phyloP scores from a whole-genome alignment of 2,113 vertebrate species.

The Tetraodon nigroviridis region DNA sequence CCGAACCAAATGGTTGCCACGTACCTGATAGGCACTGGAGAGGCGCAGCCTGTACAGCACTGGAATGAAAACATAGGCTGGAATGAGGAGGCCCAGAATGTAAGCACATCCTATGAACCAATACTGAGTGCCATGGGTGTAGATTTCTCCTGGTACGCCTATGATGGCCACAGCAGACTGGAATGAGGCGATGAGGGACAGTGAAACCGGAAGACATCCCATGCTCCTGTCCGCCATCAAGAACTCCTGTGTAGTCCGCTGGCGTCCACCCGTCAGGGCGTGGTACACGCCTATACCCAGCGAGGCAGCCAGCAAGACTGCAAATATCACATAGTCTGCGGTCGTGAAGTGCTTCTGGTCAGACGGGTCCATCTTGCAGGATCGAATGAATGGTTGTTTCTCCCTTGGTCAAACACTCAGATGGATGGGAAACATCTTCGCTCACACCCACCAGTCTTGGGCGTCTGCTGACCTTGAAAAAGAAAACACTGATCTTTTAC shows the following conservation, averaged over 20 bases:
- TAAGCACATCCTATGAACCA: constrained; percentile 95
- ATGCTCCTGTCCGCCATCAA: constrained; percentile 88
- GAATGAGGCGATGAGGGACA: constrained; percentile 92
- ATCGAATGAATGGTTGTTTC: background rate
- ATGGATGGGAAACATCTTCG: background rate
- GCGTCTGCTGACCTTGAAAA: constrained; percentile 23
- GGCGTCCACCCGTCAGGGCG: constrained; percentile 81
- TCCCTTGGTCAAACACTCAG: constrained; percentile 5
- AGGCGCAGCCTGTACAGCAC: constrained; percentile 87
- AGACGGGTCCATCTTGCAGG: constrained; percentile 53
- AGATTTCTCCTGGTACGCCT: constrained; percentile 86
- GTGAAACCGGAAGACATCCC: constrained; percentile 82
- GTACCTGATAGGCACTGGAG: constrained; percentile 88
- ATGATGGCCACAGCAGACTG: constrained; percentile 93
- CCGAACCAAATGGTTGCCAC: background rate
- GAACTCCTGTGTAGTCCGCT: constrained; percentile 85
- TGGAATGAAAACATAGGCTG: constrained; percentile 88
- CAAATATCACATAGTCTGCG: constrained; percentile 85
- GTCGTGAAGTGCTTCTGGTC: constrained; percentile 72
- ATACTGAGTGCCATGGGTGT: constrained; percentile 85
- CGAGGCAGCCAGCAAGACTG: constrained; percentile 79
- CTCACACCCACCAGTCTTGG: constrained; percentile 40
- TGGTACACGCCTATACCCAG: constrained; percentile 87
- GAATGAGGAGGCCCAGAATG: constrained; percentile 87
- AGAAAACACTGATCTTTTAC: constrained; percentile 5